phyloP scores from a whole-genome alignment of 2,797 vertebrate species.

The Sebastiscus albofasciatus region DNA sequence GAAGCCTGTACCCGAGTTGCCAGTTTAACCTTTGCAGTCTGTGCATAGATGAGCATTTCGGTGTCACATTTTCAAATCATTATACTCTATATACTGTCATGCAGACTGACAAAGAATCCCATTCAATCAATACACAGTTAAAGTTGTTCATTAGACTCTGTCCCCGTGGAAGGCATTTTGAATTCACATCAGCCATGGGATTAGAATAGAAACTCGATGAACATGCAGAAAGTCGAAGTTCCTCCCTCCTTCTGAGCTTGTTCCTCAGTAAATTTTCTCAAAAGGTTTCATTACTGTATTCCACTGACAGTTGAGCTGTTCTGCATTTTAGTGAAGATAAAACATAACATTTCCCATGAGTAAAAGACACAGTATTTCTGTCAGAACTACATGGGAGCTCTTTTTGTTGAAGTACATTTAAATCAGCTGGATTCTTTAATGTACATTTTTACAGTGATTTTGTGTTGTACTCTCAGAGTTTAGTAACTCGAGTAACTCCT shows the following conservation, averaged over 20 bases:
- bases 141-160: not conserved
- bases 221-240: not conserved
- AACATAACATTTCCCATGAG: not conserved
- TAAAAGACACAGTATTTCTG: not conserved
- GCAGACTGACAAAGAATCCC: not conserved
- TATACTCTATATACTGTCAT: not conserved
- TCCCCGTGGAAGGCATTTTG: not conserved
- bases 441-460: not conserved
- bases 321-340: not conserved
- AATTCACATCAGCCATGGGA: not conserved
- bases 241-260: not conserved
- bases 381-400: not conserved
- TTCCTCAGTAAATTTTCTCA: not conserved
- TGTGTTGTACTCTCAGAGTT: not conserved
- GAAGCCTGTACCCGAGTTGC: slow-evolving; percentile 23
- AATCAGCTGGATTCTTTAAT: not conserved
- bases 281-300: not conserved
- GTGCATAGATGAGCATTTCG: not conserved
- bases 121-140: not conserved
- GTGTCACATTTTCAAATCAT: not conserved
- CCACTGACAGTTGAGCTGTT: not conserved
- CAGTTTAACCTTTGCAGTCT: slow-evolving; percentile 10
- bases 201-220: not conserved
- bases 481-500: not conserved
- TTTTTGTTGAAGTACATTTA: not conserved